Base-by-base conservation (phyloP, 2,797 vertebrate genomes). In the Smutsia gigantea region DNA sequence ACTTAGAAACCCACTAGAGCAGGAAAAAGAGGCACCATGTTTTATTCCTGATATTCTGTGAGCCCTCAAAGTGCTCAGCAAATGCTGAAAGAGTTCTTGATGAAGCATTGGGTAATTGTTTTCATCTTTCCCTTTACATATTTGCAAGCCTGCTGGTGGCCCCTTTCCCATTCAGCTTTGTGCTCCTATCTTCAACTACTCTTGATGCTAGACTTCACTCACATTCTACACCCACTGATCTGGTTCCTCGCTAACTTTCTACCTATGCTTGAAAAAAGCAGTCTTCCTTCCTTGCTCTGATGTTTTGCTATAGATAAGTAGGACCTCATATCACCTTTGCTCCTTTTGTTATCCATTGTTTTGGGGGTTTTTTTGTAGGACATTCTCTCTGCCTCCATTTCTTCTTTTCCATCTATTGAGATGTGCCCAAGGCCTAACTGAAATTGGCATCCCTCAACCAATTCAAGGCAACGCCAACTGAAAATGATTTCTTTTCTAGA, bases 401-500 rank as follows among this genome's bases (percentile, higher is more conserved):
- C 13, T 81, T 46, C 10, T 77, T 59, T 92, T 78, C 19, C 21
- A 29, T 37, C 10, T 86, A 27, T 29, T 91, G n/a, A 86, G 61
- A 53, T 29, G 29, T 59, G 31, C 39, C 59, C 17, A 29, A 18
- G 12, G 53, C 49, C 78, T 51, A 63, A 21, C n/a, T 72, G 55
- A 92, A 84, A 64, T 34, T 87, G 75, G 25, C 64, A 10, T 94
- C 46, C 23, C 31, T 55, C 14, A 71, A 39, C 59, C 55, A 87
- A 49, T 71, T 78, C 11, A 21, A 39, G 23, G 64, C 78, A 93
- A 46, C 61, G 34, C 34, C 29, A 74, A 29, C 42, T 93, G 59
- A 74, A 95, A 96, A 71, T 74, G 21, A 63, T 34, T 92, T 91
- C 25, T 84, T 94, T 66, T 71, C 17, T 61, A 69, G 46, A 94